Conservation (phyloP, 2,888 invertebrate genomes). For the Anthophora plumipes region DNA sequence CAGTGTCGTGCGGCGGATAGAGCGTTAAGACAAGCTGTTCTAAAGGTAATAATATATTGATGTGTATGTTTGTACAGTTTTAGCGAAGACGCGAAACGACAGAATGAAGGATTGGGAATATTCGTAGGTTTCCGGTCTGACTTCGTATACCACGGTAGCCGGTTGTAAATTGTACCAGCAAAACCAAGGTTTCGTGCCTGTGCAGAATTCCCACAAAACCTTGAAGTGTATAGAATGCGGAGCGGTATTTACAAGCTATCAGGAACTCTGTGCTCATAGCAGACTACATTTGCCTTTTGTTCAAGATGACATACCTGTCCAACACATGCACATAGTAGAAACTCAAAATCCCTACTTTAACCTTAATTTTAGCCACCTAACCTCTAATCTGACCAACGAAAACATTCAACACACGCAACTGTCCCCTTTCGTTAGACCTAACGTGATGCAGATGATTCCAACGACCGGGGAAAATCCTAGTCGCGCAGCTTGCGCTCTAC, state of each 20-base stretch:
- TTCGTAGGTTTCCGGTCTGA: conserved; percentile 77
- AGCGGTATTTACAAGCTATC: conserved; percentile 76
- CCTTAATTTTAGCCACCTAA: conserved; percentile 72
- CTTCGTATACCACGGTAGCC: conserved; percentile 73
- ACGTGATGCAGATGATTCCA: conserved; percentile 60
- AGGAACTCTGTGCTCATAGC: conserved; percentile 78
- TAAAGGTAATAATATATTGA: conserved; percentile 74
- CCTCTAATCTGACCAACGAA: conserved; percentile 57
- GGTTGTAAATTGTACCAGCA: conserved; percentile 79
- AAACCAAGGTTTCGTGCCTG: conserved; percentile 74
- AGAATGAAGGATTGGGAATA: not conserved
- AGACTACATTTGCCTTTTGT: conserved; percentile 77
- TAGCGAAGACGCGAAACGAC: not conserved
- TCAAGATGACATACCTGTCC: conserved; percentile 74
- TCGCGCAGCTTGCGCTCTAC: conserved; percentile 78
- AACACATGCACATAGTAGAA: conserved; percentile 80
- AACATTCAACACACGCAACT: conserved; percentile 48
- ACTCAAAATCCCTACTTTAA: conserved; percentile 77
- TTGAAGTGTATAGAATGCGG: conserved; percentile 79
- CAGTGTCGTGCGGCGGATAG: conserved; percentile 83
- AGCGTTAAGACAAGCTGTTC: conserved; percentile 82
- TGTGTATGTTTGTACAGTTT: not conserved
- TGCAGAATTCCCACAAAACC: conserved; percentile 75
- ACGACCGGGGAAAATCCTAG: conserved; percentile 64
- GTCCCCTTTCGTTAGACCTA: conserved; percentile 58